Percentiles rank a stretch among this genome's conserved stretches.
Evolutionary conservation across 2,797 vertebrate genomes (phyloP).

Genomic region (Notamacropus eugenii): DNA sequence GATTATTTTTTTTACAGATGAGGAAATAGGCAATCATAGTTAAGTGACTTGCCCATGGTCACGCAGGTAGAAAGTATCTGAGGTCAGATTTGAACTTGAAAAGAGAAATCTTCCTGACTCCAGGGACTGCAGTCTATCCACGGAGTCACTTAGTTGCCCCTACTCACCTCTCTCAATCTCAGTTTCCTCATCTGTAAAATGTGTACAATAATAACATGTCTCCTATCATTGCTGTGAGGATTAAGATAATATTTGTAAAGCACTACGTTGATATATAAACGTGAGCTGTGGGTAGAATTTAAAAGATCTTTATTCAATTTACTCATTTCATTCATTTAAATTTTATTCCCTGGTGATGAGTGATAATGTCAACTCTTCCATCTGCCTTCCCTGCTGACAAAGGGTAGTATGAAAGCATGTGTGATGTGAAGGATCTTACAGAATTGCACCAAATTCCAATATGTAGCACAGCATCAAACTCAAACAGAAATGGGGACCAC

Average conservation of each 20-base stretch:
- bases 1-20: background rate
- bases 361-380: conserved; percentile 36
- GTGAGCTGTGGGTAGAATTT: background rate
- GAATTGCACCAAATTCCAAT: background rate
- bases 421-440: background rate
- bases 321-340: conserved; percentile 20
- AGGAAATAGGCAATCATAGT: background rate
- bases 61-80: background rate
- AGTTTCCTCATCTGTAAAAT: background rate
- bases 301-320: conserved; percentile 21
- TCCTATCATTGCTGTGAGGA: background rate
- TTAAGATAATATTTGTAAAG: background rate
- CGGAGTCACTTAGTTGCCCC: background rate
- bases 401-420: conserved; percentile 36
- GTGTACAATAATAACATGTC: background rate
- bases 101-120: background rate
- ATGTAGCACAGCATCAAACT: background rate
- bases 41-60: background rate
- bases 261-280: background rate
- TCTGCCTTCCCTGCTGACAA: conserved; percentile 34
- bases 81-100: background rate
- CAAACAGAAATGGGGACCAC: background rate
- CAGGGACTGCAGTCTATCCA: background rate
- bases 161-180: background rate
- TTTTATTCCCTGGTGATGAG: conserved; percentile 20